Evolutionary conservation across 2,113 vertebrate genomes (phyloP), one percentile per base, ranked within the genome.

Genomic region (Ceyx melanurus): DNA sequence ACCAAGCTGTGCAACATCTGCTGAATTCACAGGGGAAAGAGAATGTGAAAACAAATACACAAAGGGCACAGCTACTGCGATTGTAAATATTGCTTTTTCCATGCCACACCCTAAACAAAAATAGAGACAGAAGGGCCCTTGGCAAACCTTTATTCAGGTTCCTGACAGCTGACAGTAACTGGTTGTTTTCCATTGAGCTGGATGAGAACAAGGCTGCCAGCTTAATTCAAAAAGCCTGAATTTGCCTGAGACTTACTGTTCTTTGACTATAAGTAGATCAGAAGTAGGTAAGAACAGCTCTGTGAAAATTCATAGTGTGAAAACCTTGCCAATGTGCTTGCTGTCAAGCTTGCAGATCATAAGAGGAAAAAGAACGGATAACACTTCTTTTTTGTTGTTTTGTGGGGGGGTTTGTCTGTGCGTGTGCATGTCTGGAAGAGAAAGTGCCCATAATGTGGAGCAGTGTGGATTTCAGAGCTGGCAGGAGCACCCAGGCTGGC

Each of bases 41-140:
- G 84, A 95, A 85, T 71, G 92, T 37, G 62, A 67, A 82, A 97
- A 94, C 93, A 96, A 60, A 95, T 28, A 84, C 57, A 74, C 62
- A 71, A 94, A 97, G 94, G 92, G 93, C 91, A 96, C 82, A 91
- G 91, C 85, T 68, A 88, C 50, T 80, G 43, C n/a, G 82, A 90
- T 93, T 91, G 95, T 97, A 98, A 98, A 98, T 98, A 97, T 96
- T 98, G 86, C 65, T 94, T 90, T 97, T 97, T 96, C 95, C 95
- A 78, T 78, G 89, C 93, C 88, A 86, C 96, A 93, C 97, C 95
- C 97, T 95, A 85, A 82, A 95, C 86, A 88, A 97, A 97, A 97
- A 95, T 57, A 96, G 95, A 96, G 88, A 80, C 74, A 60, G 85
- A 87, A 86, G 83, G 82, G 88, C 85, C 87, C 80, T 96, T 75